A percentile compares a stretch with the other conserved stretches of the same genome.
Conservation (phyloP, 2,888 invertebrate species). For the Drosophila antonietae region DNA sequence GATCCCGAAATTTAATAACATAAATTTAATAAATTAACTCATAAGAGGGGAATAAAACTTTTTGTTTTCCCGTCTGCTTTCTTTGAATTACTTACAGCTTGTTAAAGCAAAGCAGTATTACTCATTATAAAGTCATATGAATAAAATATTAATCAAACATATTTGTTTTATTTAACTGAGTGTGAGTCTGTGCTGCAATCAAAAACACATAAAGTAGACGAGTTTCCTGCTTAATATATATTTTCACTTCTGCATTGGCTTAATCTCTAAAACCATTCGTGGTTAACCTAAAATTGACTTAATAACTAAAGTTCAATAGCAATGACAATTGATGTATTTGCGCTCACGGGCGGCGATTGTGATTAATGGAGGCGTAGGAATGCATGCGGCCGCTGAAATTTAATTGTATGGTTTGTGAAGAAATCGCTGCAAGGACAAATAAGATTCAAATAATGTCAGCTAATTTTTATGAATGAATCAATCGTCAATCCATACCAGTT, state of each 20-base stretch:
- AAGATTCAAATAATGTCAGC: not conserved
- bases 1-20: slow-evolving; percentile 37
- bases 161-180: slow-evolving; percentile 49
- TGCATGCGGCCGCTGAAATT: slow-evolving; percentile 54
- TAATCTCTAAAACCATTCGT: slow-evolving; percentile 69
- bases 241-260: slow-evolving; percentile 55
- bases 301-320: slow-evolving; percentile 72
- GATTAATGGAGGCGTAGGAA: slow-evolving; percentile 53
- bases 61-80: slow-evolving; percentile 40
- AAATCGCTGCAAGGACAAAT: slow-evolving; percentile 42
- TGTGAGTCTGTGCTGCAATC: slow-evolving; percentile 21
- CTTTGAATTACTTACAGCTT: slow-evolving; percentile 56
- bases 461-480: not conserved
- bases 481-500: slow-evolving; percentile 35
- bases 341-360: slow-evolving; percentile 49
- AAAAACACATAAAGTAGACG: slow-evolving; percentile 23
- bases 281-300: slow-evolving; percentile 68
- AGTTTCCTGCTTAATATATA: slow-evolving; percentile 43
- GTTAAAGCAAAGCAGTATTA: slow-evolving; percentile 52
- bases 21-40: slow-evolving; percentile 59
- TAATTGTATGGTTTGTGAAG: slow-evolving; percentile 35
- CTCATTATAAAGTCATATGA: slow-evolving; percentile 57
- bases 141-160: slow-evolving; percentile 68
- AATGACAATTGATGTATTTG: slow-evolving; percentile 69
- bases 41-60: slow-evolving; percentile 58